Base-by-base conservation (phyloP, 2,888 invertebrate species). In the Villa cingulata region DNA sequence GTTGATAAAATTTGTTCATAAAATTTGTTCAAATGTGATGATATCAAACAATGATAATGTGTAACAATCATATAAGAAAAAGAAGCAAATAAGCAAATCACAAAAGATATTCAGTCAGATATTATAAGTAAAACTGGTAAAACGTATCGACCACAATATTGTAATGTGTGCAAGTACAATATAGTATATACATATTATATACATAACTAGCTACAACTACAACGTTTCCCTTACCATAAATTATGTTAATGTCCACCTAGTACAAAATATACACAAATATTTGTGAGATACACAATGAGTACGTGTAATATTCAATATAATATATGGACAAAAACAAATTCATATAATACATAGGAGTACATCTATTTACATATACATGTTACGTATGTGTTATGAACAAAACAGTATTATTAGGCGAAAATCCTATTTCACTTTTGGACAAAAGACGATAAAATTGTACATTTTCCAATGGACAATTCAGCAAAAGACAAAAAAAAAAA, bases 391-490 rank as follows among this genome's bases (percentile, higher is more conserved):
- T 23, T n/a, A n/a, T n/a, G n/a, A n/a, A n/a, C n/a, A n/a, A n/a
- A 41, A 41, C 37, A 46, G 41, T 41, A 27, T 29, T 36, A 42
- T 29, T 37, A 34, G 41, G 42, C 46, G 37, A 41, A 46, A 46
- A 46, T 46, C 41, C 46, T 46, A 41, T 37, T 37, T 39, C 41
- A 41, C 36, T 27, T 37, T 7, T 37, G 46, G 42, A 46, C 46
- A 46, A 46, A 46, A 46, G 46, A 42, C 46, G 46, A 46, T 46
- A 46, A 46, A 46, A 46, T n/a, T n/a, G n/a, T 29, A 46, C 46
- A 42, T 46, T 46, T 41, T 27, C 41, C 15, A 37, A 42, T 27
- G 41, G 4, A 32, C 12, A 27, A 14, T 23, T 23, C 23, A 23
- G 23, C 23, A 23, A 23, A 23, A 23, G 23, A 23, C 7, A 7